Base-by-base conservation (phyloP, 37 sponge, comb jelly and placozoan species). In the Ianthella basta region DNA sequence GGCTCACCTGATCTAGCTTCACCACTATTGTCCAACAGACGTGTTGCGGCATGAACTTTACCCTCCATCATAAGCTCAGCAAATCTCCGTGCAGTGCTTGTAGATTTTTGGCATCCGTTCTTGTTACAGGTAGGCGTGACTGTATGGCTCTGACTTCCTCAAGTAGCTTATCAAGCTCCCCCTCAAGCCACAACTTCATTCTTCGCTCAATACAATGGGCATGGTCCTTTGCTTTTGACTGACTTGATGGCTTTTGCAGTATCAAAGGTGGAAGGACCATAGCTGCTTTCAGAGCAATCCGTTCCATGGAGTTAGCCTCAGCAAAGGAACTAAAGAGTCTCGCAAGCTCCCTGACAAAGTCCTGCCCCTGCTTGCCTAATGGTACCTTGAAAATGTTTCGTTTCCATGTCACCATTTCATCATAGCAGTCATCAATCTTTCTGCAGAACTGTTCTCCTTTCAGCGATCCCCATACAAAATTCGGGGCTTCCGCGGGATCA, bases 131-230 rank as follows among this genome's bases (percentile, higher is more conserved):
- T 80, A 80, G 20, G 32, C n/a, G n/a, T n/a, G n/a, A n/a, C 56
- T 80, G 80, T 54, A 80, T 80, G 32, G 80, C n/a, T 8, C 80
- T 24, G 20, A 41, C 80, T 54, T 80, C 80, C 59, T 80, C 80
- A n/a, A 80, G 10, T 53, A 80, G 32, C 27, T 41, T 33, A 8
- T 41, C 25, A 14, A 80, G 56, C 23, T 80, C 80, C 15, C 80
- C 80, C 12, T 53, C 32, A 6, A 23, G 20, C 80, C 80, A 80
- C 80, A 80, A 54, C 57, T 44, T 80, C n/a, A 80, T 24, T 54
- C 80, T 41, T 10, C 80, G 54, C 56, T 80, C 57, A 38, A 80
- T 50, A 54, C 80, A 80, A 23, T 25, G 59, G 56, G 32, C 57
- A 54, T 80, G 55, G 32, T 80, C 80, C n/a, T 54, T 50, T 16